Conservation (phyloP, 2,797 vertebrate species). For the Chiropotes sagulatus region DNA sequence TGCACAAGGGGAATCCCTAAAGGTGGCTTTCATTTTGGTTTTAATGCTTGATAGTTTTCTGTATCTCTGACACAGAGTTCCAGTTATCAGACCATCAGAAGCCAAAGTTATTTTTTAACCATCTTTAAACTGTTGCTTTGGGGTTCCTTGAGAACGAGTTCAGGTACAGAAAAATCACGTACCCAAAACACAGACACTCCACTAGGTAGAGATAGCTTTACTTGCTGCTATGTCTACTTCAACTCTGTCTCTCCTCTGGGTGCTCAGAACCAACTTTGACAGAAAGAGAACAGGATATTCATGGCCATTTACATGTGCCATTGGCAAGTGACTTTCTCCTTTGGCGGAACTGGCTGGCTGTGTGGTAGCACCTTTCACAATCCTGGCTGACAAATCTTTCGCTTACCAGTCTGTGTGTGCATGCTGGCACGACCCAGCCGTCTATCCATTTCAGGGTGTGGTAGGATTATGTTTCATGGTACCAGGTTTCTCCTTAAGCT, state of each 20-base stretch:
- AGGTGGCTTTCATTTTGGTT: background rate
- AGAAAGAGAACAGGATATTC: slow-evolving; percentile 48
- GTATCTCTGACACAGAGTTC: background rate
- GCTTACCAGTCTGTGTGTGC: background rate
- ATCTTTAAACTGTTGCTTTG: background rate
- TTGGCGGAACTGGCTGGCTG: slow-evolving; percentile 8
- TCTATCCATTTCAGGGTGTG: slow-evolving; percentile 60
- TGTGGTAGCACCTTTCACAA: slow-evolving; percentile 50
- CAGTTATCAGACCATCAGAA: background rate
- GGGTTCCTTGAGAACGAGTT: background rate
- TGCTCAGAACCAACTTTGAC: slow-evolving; percentile 23
- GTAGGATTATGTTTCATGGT: slow-evolving; percentile 65
- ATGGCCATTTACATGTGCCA: slow-evolving; percentile 25
- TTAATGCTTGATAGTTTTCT: background rate
- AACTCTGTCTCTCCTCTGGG: background rate
- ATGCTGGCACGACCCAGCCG: slow-evolving; percentile 20
- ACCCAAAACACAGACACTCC: background rate
- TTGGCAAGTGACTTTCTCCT: slow-evolving; percentile 62
- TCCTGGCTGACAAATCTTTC: slow-evolving; percentile 52
- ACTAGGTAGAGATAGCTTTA: background rate
- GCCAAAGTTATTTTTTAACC: background rate
- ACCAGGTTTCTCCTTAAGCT: slow-evolving; percentile 67
- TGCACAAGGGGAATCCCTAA: background rate
- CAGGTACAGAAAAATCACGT: background rate
- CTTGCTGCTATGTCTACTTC: background rate